A percentile compares a stretch with the other conserved stretches of the same genome.
phyloP scores from a whole-genome alignment of 2,113 vertebrate species.

The Holacanthus passer region DNA sequence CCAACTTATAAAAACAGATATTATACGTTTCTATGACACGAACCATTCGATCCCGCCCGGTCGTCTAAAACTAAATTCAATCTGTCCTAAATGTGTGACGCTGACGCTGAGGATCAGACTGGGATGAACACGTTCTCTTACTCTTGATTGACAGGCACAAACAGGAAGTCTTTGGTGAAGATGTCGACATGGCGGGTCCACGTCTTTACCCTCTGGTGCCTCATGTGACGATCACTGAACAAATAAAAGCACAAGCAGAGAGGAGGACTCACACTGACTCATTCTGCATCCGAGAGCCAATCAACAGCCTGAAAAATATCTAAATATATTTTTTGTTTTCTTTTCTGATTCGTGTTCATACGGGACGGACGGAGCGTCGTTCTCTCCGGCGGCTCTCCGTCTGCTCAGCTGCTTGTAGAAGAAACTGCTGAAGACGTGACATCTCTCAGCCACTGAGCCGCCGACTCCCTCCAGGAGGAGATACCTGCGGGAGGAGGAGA shows the following conservation, averaged over 20 bases:
- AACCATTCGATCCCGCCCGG: neutral
- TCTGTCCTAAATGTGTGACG: neutral
- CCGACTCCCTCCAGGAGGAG: conserved; percentile 90
- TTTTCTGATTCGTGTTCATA: conserved; percentile 51
- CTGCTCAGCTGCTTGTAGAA: conserved; percentile 96
- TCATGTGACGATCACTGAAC: conserved; percentile 85
- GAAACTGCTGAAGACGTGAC: conserved; percentile 97
- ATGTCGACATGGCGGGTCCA: conserved; percentile 96
- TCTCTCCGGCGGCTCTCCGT: conserved; percentile 85
- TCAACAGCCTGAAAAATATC: no score
- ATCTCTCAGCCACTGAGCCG: conserved; percentile 86
- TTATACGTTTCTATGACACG: neutral
- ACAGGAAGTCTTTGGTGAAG: conserved; percentile 96
- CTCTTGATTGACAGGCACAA: conserved; percentile 95
- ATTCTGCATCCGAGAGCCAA: no score
- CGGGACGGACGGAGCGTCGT: conserved; percentile 83
- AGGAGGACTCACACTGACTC: neutral
- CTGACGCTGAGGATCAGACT: no score
- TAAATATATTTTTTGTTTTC: no score
- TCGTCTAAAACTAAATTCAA: neutral
- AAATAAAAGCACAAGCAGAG: neutral
- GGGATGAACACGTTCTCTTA: conserved; percentile 16
- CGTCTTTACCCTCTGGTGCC: conserved; percentile 93
- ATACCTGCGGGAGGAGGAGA: conserved; percentile 80
- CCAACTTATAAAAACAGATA: neutral